These are phyloP conservation scores for Oceanodroma tethys DNA, from an alignment of 2,113 vertebrate species.

Conservation along the genomic window DNA sequence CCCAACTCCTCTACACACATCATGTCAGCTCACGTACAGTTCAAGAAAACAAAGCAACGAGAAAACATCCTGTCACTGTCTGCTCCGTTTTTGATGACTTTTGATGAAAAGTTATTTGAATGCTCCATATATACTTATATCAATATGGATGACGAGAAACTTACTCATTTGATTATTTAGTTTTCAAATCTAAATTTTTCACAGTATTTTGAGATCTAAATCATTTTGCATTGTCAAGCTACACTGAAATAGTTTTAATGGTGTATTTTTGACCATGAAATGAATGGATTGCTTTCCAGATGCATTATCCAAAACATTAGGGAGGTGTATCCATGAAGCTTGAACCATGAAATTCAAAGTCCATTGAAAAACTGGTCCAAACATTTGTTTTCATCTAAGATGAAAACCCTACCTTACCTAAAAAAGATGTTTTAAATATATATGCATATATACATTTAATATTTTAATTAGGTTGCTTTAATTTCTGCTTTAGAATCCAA, in stretches of 20 bases:
- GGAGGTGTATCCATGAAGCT: neutral
- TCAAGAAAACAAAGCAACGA: neutral
- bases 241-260: neutral
- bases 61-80: neutral
- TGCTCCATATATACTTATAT: fast-evolving
- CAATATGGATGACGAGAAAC: fast-evolving
- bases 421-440: neutral
- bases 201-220: neutral
- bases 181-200: neutral
- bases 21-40: neutral
- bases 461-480: neutral
- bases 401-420: neutral
- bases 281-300: neutral
- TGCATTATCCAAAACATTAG: neutral
- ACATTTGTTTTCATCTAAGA: neutral
- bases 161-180: neutral
- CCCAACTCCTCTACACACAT: neutral
- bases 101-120: fast-evolving
- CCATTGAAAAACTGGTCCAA: neutral
- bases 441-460: neutral
- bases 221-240: neutral
- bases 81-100: neutral
- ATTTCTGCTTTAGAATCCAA: neutral
- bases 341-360: neutral
- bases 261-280: neutral